Conservation (phyloP, 35 echinoderm and acorn worm species). For the Ophiothrix spiculata region DNA sequence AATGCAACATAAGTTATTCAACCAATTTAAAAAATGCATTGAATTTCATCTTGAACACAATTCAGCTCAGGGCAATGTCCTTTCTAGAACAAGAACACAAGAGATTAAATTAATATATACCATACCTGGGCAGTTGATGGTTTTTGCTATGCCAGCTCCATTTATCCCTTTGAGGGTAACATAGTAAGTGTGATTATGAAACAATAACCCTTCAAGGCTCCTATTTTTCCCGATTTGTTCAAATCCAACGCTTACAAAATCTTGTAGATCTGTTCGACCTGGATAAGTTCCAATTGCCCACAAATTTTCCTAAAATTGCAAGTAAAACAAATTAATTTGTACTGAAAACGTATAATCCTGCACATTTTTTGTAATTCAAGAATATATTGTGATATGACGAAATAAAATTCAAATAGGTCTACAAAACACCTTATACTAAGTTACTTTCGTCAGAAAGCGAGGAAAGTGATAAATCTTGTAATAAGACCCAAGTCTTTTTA, state of each 20-base stretch:
- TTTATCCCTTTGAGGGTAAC: slow-evolving; percentile 41
- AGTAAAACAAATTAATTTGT: no score
- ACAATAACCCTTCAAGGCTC: background rate
- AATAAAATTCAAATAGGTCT: no score
- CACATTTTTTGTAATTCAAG: no score
- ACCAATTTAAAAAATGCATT: background rate
- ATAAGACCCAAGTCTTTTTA: no score
- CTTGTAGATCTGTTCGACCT: slow-evolving; percentile 41
- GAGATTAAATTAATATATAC: no score
- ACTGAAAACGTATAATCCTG: no score
- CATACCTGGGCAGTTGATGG: slow-evolving; percentile 18
- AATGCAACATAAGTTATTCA: background rate
- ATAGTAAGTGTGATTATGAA: slow-evolving; percentile 32
- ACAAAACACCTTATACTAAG: no score
- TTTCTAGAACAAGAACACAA: background rate
- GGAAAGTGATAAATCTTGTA: no score
- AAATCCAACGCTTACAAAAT: slow-evolving; percentile 34
- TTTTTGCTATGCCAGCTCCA: slow-evolving; percentile 34
- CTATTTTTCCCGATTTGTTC: slow-evolving; percentile 17
- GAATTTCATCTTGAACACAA: background rate
- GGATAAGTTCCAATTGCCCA: slow-evolving; percentile 46
- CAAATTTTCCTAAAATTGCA: slow-evolving; percentile 34
- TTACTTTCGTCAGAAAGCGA: no score
- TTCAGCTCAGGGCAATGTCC: background rate
- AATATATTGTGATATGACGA: no score